Evolutionary conservation across 2,113 vertebrate genomes (phyloP).

Genomic region (Acanthisitta chloris): DNA sequence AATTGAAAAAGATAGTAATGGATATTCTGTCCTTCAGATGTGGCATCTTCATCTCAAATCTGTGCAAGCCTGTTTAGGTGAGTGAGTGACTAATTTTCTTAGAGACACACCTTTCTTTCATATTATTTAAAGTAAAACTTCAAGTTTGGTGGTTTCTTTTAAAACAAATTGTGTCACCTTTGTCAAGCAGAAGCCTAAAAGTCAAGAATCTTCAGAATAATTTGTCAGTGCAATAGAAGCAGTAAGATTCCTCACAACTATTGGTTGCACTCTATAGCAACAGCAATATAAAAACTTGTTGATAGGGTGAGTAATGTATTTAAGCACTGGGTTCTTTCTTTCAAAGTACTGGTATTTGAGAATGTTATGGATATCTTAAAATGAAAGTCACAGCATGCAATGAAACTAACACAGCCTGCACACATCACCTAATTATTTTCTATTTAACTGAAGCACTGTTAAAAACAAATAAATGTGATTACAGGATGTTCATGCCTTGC

Average conservation of each 20-base stretch:
- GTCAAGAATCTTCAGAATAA: not conserved
- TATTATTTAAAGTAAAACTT: not conserved
- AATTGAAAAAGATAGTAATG: slow-evolving; percentile 89
- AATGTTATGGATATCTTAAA: not conserved
- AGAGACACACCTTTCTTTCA: not conserved
- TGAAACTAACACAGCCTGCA: not conserved
- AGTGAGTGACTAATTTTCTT: slow-evolving; percentile 48
- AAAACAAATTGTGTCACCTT: not conserved
- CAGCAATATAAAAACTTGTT: not conserved
- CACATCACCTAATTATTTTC: not conserved
- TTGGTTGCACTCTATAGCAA: not conserved
- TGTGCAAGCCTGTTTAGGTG: slow-evolving; percentile 92
- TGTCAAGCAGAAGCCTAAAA: not conserved
- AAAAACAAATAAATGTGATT: not conserved
- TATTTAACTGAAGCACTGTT: not conserved
- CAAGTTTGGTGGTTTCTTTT: not conserved
- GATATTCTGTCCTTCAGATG: slow-evolving; percentile 92
- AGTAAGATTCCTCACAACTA: not conserved
- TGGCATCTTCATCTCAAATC: slow-evolving; percentile 97
- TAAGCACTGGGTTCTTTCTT: not conserved
- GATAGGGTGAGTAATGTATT: not conserved
- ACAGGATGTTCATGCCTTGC: not conserved
- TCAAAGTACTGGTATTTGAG: not conserved
- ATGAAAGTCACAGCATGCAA: not conserved
- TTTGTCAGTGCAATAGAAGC: not conserved